phyloP scores from a whole-genome alignment of 2,797 vertebrate species.

The Myotis vivesi region DNA sequence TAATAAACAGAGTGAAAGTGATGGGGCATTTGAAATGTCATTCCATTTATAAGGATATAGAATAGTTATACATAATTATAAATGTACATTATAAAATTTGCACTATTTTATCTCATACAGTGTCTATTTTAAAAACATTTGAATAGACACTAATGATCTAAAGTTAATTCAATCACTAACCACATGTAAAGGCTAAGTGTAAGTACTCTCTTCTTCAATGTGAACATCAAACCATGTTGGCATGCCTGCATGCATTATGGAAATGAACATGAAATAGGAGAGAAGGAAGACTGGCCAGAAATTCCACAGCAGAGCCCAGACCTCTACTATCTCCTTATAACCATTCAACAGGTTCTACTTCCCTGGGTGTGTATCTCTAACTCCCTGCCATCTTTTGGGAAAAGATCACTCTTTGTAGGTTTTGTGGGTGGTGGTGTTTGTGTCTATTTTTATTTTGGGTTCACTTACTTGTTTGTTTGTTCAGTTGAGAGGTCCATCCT shows the following conservation, averaged over 20 bases:
- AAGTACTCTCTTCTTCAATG: background rate
- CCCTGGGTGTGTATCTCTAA: background rate
- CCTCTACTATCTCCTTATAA: background rate
- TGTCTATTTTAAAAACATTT: background rate
- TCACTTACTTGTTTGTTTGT: background rate
- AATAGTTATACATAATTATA: background rate
- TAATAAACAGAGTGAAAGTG: background rate
- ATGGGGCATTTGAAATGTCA: background rate
- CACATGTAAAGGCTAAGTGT: background rate
- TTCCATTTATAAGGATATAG: background rate
- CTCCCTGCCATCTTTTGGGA: background rate
- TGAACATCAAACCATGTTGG: background rate
- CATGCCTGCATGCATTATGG: too few relatives aligned
- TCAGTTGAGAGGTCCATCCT: background rate
- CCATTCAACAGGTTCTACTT: background rate
- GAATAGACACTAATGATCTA: background rate
- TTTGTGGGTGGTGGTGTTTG: background rate
- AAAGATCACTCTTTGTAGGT: background rate
- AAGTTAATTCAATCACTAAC: background rate
- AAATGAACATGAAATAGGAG: background rate
- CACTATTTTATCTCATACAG: background rate
- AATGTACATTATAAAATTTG: background rate
- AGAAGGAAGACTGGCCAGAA: background rate
- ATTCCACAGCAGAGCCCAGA: rapidly evolving
- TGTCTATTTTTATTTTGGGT: background rate